phyloP scores from a whole-genome alignment of 2,113 vertebrate species.

The Neopipo cinnamomea region DNA sequence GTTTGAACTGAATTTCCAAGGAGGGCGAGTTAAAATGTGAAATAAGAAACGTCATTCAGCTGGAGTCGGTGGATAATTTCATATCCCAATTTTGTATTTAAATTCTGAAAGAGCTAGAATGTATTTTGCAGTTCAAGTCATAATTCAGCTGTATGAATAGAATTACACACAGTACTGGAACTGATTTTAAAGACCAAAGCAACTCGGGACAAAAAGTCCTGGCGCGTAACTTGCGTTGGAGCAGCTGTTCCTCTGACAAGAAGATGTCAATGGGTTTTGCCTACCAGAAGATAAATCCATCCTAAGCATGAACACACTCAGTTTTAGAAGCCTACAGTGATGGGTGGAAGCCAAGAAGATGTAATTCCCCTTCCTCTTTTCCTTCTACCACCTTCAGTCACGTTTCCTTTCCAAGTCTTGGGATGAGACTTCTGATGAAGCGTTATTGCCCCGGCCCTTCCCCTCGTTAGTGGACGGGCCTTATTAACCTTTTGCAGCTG shows the following conservation, averaged over 20 bases:
- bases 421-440: not conserved
- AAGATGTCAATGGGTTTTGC: not conserved
- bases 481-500: not conserved
- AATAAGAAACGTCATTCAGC: not conserved
- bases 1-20: not conserved
- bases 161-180: not conserved
- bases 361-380: not conserved
- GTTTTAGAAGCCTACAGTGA: not conserved
- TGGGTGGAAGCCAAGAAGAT: not conserved
- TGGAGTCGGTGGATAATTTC: not conserved
- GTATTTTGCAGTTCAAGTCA: not conserved
- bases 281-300: not conserved
- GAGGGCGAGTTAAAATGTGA: slow-evolving; percentile 17
- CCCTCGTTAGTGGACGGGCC: not conserved
- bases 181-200: not conserved
- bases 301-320: not conserved
- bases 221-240: not conserved
- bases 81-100: not conserved
- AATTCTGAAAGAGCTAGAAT: not conserved
- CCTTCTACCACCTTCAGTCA: not conserved
- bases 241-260: not conserved
- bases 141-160: not conserved
- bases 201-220: not conserved
- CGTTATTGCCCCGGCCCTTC: not conserved
- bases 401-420: not conserved